These are phyloP conservation scores for Meda fulgida DNA, from an alignment of 2,797 vertebrate species.

Conservation along the genomic window DNA sequence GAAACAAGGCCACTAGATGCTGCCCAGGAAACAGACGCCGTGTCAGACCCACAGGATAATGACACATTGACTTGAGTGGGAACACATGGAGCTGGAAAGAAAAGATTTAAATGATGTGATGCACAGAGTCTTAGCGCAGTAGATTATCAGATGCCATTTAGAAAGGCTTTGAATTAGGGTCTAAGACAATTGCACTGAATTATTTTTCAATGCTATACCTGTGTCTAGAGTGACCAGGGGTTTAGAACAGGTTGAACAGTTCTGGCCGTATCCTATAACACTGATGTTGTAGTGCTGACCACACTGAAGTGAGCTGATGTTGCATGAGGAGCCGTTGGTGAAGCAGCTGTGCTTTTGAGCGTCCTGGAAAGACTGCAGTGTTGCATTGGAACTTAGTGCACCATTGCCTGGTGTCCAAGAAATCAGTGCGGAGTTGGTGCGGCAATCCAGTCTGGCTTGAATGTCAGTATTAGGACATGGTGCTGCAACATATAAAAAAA, in stretches of 20 bases:
- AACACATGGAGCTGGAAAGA: slow-evolving; percentile 72
- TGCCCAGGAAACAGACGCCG: slow-evolving; percentile 72
- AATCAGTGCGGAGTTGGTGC: slow-evolving; percentile 64
- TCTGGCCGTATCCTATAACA: slow-evolving; percentile 67
- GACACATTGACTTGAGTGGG: slow-evolving; percentile 66
- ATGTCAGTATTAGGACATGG: slow-evolving; percentile 73
- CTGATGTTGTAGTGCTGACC: slow-evolving; percentile 70
- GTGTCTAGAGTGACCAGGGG: slow-evolving; percentile 59
- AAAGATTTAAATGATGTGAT: background rate
- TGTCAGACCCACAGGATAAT: slow-evolving; percentile 67
- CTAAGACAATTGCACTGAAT: background rate
- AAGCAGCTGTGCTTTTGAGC: slow-evolving; percentile 59
- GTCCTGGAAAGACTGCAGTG: slow-evolving; percentile 45
- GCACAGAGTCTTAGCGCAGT: background rate
- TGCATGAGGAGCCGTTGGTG: slow-evolving; percentile 67
- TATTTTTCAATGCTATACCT: slow-evolving; percentile 63
- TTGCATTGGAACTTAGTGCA: slow-evolving; percentile 67
- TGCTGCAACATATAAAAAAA: slow-evolving; percentile 58
- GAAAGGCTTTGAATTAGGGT: background rate
- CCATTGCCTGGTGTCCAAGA: slow-evolving; percentile 76
- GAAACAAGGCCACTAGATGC: slow-evolving; percentile 67
- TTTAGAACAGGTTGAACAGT: slow-evolving; percentile 63
- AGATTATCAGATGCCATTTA: background rate
- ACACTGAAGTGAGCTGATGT: slow-evolving; percentile 72
- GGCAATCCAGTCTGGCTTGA: slow-evolving; percentile 64